phyloP scores from a whole-genome alignment of 2,113 vertebrate genomes.

The Progne subis region DNA sequence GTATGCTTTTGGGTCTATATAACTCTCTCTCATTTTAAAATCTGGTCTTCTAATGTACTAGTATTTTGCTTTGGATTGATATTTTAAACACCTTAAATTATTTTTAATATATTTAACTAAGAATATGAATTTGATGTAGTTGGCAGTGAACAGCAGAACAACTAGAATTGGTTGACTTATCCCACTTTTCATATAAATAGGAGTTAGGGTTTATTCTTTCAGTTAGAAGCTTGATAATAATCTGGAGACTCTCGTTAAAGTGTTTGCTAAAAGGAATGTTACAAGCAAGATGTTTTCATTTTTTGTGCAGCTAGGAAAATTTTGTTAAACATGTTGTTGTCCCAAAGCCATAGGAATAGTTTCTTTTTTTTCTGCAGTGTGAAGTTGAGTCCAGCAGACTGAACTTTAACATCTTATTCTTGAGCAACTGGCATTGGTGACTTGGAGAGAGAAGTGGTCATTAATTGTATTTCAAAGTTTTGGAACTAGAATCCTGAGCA shows the following conservation, averaged over 20 bases:
- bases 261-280: background rate
- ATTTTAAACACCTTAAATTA: background rate
- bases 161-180: background rate
- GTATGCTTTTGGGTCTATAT: background rate
- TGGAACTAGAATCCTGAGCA: background rate
- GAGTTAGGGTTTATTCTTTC: background rate
- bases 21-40: background rate
- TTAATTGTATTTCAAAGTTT: background rate
- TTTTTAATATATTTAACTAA: background rate
- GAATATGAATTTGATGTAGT: background rate
- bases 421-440: background rate
- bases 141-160: background rate
- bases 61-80: background rate
- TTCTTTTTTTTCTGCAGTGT: background rate
- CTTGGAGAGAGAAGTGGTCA: background rate
- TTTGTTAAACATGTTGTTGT: background rate
- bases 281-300: background rate
- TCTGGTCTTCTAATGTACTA: background rate
- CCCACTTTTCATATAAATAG: background rate
- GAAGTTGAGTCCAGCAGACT: background rate
- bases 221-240: background rate
- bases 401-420: background rate
- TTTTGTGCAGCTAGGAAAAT: background rate
- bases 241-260: background rate
- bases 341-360: background rate